These are phyloP conservation scores for Addax nasomaculatus DNA, from an alignment of 2,113 vertebrate species.

Conservation along the genomic window DNA sequence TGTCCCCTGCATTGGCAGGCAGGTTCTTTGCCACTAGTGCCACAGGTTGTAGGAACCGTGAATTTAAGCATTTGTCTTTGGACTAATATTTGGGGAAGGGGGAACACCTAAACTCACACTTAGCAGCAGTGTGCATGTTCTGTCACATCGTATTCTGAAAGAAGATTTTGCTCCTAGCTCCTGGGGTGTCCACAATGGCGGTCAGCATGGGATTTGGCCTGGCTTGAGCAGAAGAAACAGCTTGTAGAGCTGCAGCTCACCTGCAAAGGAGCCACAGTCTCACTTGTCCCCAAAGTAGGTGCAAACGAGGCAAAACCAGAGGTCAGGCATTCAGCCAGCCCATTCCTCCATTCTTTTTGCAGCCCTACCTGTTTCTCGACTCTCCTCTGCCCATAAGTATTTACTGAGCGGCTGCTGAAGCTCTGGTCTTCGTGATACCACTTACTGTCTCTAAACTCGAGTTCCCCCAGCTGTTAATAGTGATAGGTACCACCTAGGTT, in stretches of 20 bases:
- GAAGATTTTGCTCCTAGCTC: neutral
- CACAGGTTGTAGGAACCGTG: neutral
- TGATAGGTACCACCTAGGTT: neutral
- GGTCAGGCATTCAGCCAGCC: neutral
- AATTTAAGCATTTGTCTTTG: neutral
- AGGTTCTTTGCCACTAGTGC: neutral
- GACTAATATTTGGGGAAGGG: neutral
- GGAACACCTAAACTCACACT: neutral
- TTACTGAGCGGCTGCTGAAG: neutral
- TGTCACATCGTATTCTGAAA: neutral
- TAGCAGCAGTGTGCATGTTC: neutral
- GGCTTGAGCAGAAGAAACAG: neutral
- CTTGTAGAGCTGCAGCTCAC: neutral
- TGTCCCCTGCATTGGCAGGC: neutral
- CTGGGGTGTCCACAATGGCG: neutral
- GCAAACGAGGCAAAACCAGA: neutral
- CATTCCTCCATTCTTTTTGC: neutral
- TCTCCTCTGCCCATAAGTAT: neutral
- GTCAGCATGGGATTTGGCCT: neutral
- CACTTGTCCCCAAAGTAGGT: neutral
- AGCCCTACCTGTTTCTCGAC: neutral
- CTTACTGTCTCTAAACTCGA: neutral
- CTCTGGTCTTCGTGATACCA: neutral
- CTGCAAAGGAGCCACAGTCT: neutral
- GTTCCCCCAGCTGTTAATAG: neutral